A percentile compares a stretch with the other conserved stretches of the same genome.
Conservation (phyloP, 2,888 invertebrate species). For the Drosophila tanythrix region DNA sequence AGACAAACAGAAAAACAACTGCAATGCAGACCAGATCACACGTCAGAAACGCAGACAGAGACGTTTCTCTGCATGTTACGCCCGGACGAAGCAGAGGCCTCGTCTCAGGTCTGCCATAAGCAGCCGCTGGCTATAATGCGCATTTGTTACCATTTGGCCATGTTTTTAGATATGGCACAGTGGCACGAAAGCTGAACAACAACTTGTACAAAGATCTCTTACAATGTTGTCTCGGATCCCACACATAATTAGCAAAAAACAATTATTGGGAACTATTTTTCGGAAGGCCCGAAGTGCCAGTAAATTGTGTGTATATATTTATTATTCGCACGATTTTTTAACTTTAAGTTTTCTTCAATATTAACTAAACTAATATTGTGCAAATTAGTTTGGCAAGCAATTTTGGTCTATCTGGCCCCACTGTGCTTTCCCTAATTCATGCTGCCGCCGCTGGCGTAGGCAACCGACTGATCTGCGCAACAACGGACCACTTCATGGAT, state of each 20-base stretch:
- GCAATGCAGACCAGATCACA: constrained; percentile 44
- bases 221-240: too few relatives aligned
- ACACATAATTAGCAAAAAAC: neutral
- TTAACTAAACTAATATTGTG: neutral
- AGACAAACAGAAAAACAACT: constrained; percentile 24
- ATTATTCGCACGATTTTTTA: neutral
- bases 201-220: neutral
- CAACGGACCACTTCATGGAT: constrained; percentile 70
- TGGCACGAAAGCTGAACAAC: constrained; percentile 10
- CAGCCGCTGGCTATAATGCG: constrained; percentile 23
- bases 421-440: constrained; percentile 68
- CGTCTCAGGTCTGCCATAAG: constrained; percentile 4
- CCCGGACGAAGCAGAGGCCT: constrained; percentile 51
- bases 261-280: neutral
- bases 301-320: neutral
- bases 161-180: constrained; percentile 38
- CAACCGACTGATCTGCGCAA: constrained; percentile 29
- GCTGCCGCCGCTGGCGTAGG: constrained; percentile 45
- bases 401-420: constrained; percentile 26
- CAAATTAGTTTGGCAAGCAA: neutral
- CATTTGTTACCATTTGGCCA: constrained; percentile 37
- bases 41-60: constrained; percentile 7
- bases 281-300: neutral
- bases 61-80: constrained; percentile 72
- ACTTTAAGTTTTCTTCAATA: neutral